Base-by-base conservation (phyloP, 2,888 invertebrate species). In the Druceiella hillmani region DNA sequence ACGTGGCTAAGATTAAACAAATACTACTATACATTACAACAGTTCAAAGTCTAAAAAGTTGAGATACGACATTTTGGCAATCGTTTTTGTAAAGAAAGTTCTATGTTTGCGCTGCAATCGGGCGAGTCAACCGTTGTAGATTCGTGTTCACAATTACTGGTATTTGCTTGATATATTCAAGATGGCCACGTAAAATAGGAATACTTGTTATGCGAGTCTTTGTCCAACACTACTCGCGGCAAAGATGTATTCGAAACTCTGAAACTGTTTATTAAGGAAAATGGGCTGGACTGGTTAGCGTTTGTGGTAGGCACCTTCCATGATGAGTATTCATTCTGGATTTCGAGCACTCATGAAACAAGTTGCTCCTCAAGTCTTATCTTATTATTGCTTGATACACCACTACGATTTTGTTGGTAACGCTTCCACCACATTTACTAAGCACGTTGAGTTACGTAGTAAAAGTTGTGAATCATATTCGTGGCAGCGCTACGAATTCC, bases 331-430 rank as follows among this genome's bases (percentile, higher is more conserved):
- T 17, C 11, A 32, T 22, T 41, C 40, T 31, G 36, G 40, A 29
- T 36, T 43, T 42, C 22, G 28, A 24, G 36, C 43, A 29, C 17
- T 46, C 5, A 30, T 44, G 35, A 47, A 43, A 46, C 26, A 34
- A 33, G 43, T 43, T 30, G 33, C 40, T 26, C 39, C 43, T 17
- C 32, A 41, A 30, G 36, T 27, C 13, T 39, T 22, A 40, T 35
- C 25, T 20, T 27, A 13, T 20, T 13, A 45, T 43, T 42, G 33
- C 36, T 28, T 34, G 36, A 38, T 29, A 29, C 44, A 43, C 17
- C 31, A 20, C 24, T 41, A 41, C 40, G 35, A 31, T 41, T 41
- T 44, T 35, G 36, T 35, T 41, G 15, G 35, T 15, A 41, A 41
- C 41, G 33, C 35, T 42, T 43, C 43, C 16, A 32, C 32, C 41